Evolutionary conservation across 2,797 vertebrate species (phyloP).

Genomic region (Premnoplex brunnescens): DNA sequence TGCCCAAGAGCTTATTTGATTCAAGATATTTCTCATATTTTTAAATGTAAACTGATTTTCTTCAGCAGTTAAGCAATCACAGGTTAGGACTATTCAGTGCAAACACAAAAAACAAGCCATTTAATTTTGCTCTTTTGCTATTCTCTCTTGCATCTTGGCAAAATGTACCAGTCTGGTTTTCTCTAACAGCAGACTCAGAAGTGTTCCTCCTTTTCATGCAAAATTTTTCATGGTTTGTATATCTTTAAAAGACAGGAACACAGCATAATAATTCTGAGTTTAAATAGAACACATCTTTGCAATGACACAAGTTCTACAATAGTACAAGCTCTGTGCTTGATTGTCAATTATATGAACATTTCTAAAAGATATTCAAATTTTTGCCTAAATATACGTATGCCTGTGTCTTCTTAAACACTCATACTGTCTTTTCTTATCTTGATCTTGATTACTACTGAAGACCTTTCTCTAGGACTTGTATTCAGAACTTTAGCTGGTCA

Average conservation of each 20-base stretch:
- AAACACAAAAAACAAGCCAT: constrained; percentile 25
- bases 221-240: neutral
- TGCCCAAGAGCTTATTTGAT: constrained; percentile 36
- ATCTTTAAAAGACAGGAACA: constrained; percentile 1
- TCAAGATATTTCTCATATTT: constrained; percentile 22
- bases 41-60: constrained; percentile 29
- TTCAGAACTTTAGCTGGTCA: neutral
- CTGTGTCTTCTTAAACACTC: neutral
- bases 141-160: neutral
- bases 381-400: neutral
- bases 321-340: neutral
- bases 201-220: neutral
- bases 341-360: neutral
- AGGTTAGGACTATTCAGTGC: constrained; percentile 16
- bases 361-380: constrained; percentile 11
- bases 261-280: constrained; percentile 4
- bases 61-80: neutral
- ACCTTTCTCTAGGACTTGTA: neutral
- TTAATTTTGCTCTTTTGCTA: constrained; percentile 3
- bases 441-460: neutral
- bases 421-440: neutral
- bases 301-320: neutral
- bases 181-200: constrained; percentile 28
- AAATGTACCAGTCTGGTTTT: neutral
- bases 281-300: constrained; percentile 30